A percentile compares a stretch with the other conserved stretches of the same genome.
phyloP scores from a whole-genome alignment of 2,888 invertebrate species.

The Drosophila helvetica region DNA sequence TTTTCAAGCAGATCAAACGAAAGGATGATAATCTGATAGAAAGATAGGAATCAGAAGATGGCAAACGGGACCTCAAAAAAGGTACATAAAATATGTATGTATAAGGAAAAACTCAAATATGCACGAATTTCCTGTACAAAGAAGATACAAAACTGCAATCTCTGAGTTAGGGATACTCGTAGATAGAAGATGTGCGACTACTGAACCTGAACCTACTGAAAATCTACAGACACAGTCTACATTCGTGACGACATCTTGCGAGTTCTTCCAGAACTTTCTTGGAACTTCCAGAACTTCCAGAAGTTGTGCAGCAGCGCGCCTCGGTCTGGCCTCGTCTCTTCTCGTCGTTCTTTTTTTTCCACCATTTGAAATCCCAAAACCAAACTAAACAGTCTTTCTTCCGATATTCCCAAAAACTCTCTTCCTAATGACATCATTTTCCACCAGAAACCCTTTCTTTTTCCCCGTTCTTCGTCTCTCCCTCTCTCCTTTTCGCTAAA shows the following conservation, averaged over 20 bases:
- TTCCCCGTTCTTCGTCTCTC: background rate
- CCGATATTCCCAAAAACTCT: background rate
- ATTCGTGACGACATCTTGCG: background rate
- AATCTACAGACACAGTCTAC: background rate
- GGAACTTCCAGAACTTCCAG: too few species aligned
- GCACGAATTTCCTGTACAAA: too few species aligned
- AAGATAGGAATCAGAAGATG: too few species aligned
- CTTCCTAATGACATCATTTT: background rate
- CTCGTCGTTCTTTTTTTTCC: too few species aligned
- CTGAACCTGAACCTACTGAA: too few species aligned
- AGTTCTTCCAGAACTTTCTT: background rate
- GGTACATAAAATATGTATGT: too few species aligned
- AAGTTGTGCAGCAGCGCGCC: background rate
- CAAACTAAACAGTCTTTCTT: background rate
- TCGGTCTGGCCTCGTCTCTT: background rate
- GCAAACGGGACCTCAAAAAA: too few species aligned
- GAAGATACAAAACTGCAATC: too few species aligned
- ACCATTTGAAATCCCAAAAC: too few species aligned
- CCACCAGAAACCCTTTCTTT: background rate
- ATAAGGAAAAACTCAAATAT: too few species aligned
- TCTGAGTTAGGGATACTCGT: too few species aligned
- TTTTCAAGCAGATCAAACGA: background rate
- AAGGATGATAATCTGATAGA: background rate
- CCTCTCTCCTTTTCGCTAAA: slow-evolving; percentile 6
- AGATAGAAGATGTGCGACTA: too few species aligned